Percentiles rank a stretch among this genome's conserved stretches.
Conservation (phyloP, 2,113 vertebrate genomes). For the Trematomus loennbergii region DNA sequence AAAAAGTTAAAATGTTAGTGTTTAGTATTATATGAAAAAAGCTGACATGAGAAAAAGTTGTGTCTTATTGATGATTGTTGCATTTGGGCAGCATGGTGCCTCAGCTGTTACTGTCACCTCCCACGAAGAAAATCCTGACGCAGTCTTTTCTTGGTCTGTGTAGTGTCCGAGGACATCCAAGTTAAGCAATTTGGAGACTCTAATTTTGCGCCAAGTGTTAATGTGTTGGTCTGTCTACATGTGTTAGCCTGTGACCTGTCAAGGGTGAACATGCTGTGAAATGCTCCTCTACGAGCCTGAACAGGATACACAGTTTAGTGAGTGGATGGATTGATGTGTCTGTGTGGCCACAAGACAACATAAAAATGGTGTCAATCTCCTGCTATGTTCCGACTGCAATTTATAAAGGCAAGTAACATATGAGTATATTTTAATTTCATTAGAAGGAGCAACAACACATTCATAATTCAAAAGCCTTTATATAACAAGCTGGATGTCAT, state of each 20-base stretch:
- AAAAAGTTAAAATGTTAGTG: background rate
- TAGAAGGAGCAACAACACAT: background rate
- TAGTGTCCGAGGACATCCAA: slow-evolving; percentile 18
- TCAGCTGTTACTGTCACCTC: background rate
- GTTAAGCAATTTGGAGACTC: slow-evolving; percentile 10
- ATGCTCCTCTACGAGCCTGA: slow-evolving; percentile 21
- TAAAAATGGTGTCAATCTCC: slow-evolving; percentile 5
- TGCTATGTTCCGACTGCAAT: background rate
- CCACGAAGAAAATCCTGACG: background rate
- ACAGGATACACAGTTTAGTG: slow-evolving; percentile 23
- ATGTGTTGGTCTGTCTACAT: slow-evolving; percentile 21
- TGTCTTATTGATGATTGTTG: slow-evolving; percentile 29
- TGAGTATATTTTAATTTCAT: background rate
- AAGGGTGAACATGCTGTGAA: slow-evolving; percentile 27
- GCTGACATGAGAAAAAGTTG: background rate
- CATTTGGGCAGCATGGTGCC: background rate
- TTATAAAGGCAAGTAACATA: background rate
- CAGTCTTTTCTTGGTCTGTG: background rate
- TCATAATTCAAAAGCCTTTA: background rate
- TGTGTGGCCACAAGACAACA: slow-evolving; percentile 6
- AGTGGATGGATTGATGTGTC: slow-evolving; percentile 4
- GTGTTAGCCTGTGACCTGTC: slow-evolving; percentile 39
- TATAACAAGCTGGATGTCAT: background rate
- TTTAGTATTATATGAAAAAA: background rate
- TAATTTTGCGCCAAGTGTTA: slow-evolving; percentile 32